Base-by-base conservation (phyloP, 2,113 vertebrate genomes). In the Noctilio leporinus region DNA sequence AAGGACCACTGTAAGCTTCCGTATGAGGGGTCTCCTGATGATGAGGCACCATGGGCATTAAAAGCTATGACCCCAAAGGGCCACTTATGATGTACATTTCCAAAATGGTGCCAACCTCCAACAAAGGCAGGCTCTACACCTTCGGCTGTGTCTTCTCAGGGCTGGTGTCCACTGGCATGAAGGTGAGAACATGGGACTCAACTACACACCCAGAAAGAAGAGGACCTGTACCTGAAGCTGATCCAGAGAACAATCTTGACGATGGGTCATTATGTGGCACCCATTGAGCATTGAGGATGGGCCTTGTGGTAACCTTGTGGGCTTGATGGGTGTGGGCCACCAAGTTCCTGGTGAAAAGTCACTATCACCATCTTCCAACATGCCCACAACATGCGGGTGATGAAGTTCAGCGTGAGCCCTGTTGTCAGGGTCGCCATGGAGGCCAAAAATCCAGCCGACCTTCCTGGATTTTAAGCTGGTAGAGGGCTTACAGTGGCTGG, bases 1-100 rank as follows among this genome's bases (percentile, higher is more conserved):
- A 99, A 98, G 78, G 99, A 99, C 97, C 99, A 99, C 59, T 99
- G 99, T 17, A 99, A 99, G 97, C 98, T 99, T 95, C 98, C 99
- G 33, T 99, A 99, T 1, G 99, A 99, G 98, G 99, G 99, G 67
- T 99, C 99, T 10, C 98, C 98, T 0, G 99, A 99, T 1, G 99
- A 99, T 6, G 99, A 99, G 78, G 99, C 99, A 62, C 20, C 1
- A 0, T 84, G 99, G 99, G 99, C 86, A 99, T 99, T 90, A 99
- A 99, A 98, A 99, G 98, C 98, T 99, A 99, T 92, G 99, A 99
- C 94, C 97, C 99, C 84, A 99, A 99, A 97, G 99, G 97, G 4
- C 99, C 99, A 0, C 97, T 99, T 43, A 99, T 99, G 99, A 99
- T 99, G 99, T 99, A 99, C 98, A 99, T 99, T 96, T 99, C 99